phyloP scores from a whole-genome alignment of 2,113 vertebrate genomes.

The Panurus biarmicus region DNA sequence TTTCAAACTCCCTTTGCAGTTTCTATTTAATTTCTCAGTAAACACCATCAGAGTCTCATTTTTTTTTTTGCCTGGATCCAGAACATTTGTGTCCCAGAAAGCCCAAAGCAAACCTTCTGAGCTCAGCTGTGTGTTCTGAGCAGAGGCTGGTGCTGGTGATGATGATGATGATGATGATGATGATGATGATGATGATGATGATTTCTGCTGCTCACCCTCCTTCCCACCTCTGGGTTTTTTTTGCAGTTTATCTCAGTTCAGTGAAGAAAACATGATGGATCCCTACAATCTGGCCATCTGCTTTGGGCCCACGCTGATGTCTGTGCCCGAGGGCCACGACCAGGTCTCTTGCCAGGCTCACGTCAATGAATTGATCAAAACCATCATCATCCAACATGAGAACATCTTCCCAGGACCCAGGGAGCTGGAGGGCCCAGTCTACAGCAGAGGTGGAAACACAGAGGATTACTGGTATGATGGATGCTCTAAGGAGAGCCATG shows the following conservation, averaged over 20 bases:
- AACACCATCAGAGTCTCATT: neutral
- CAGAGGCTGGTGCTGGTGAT: neutral
- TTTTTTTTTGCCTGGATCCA: neutral
- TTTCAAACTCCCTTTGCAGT: neutral
- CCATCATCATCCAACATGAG: slow-evolving; percentile 97
- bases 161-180: neutral
- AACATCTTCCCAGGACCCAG: slow-evolving; percentile 85
- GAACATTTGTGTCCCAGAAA: neutral
- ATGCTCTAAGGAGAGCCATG: neutral
- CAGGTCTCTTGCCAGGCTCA: slow-evolving; percentile 98
- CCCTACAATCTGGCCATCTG: slow-evolving; percentile 99
- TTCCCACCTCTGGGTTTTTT: neutral
- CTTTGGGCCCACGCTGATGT: slow-evolving; percentile 97
- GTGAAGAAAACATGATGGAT: slow-evolving; percentile 99
- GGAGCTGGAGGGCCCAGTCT: slow-evolving; percentile 88
- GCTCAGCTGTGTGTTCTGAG: neutral
- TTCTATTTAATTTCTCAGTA: neutral
- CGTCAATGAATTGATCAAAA: slow-evolving; percentile 97
- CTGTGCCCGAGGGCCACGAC: slow-evolving; percentile 91
- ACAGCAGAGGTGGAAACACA: slow-evolving; percentile 76
- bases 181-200: neutral
- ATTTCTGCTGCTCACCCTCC: slow-evolving; percentile 1
- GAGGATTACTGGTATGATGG: slow-evolving; percentile 91
- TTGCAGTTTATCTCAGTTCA: slow-evolving; percentile 94
- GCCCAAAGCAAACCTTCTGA: neutral